Conservation (phyloP, 1,140 invertebrate genomes). For the Drosophila nasuta region DNA sequence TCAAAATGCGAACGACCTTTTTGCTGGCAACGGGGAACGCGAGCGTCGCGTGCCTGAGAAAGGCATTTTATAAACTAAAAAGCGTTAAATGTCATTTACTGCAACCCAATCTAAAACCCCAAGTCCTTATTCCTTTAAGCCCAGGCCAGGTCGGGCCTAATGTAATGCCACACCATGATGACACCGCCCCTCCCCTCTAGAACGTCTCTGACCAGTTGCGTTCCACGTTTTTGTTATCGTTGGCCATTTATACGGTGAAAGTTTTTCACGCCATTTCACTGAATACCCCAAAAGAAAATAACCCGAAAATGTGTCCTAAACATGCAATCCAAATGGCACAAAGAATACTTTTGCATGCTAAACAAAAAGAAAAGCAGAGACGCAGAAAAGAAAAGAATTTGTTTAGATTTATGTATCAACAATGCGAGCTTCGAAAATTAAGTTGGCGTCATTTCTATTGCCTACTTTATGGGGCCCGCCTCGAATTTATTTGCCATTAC, state of each 20-base stretch:
- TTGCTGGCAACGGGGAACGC: slow-evolving; percentile 17
- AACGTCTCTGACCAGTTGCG: neutral
- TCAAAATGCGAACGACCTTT: slow-evolving; percentile 63
- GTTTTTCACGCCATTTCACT: slow-evolving; percentile 82
- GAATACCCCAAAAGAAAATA: slow-evolving; percentile 41
- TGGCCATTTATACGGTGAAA: slow-evolving; percentile 75
- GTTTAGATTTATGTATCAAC: slow-evolving; percentile 78
- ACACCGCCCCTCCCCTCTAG: neutral
- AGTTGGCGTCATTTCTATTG: slow-evolving; percentile 77
- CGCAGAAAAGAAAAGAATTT: slow-evolving; percentile 41
- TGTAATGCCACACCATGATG: slow-evolving; percentile 32
- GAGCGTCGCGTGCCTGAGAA: slow-evolving; percentile 59
- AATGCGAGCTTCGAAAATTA: slow-evolving; percentile 63
- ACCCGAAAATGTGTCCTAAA: slow-evolving; percentile 67
- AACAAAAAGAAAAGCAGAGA: slow-evolving; percentile 17
- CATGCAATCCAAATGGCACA: slow-evolving; percentile 64
- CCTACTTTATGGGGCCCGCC: slow-evolving; percentile 64
- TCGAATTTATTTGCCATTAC: slow-evolving; percentile 49
- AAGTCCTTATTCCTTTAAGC: slow-evolving; percentile 4
- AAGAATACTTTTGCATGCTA: slow-evolving; percentile 27
- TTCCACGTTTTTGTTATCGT: slow-evolving; percentile 31
- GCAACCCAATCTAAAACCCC: slow-evolving; percentile 56
- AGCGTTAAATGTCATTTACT: slow-evolving; percentile 81
- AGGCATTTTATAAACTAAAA: slow-evolving; percentile 80
- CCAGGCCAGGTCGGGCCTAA: slow-evolving; percentile 39